Percentiles rank a stretch among this genome's conserved stretches.
These are phyloP conservation scores for Apaloderma vittatum DNA, from an alignment of 2,113 vertebrate species.

Conservation along the genomic window DNA sequence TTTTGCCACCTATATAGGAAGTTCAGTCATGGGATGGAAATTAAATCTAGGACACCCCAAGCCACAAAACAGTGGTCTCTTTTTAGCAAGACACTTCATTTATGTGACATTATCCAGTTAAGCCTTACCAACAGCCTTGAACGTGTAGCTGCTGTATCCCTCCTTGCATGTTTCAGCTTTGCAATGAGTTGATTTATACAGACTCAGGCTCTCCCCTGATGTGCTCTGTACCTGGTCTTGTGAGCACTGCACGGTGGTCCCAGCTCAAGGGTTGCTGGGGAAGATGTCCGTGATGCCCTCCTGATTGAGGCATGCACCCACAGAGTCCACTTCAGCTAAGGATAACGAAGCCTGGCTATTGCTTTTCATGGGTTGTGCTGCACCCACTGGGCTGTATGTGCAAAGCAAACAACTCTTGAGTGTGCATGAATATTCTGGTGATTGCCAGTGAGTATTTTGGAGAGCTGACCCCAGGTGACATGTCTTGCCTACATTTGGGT, in stretches of 20 bases:
- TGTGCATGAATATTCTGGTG: not conserved
- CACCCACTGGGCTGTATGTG: not conserved
- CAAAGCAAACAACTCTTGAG: not conserved
- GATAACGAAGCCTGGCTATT: not conserved
- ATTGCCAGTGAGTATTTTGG: too few species aligned
- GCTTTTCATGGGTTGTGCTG: not conserved
- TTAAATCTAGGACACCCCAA: not conserved
- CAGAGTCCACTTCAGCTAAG: not conserved
- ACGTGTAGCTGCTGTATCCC: not conserved
- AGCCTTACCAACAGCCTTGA: not conserved
- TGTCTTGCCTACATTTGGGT: not conserved
- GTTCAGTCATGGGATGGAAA: not conserved
- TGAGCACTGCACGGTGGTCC: not conserved
- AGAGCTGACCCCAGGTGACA: rapidly evolving
- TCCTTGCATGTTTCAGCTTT: not conserved
- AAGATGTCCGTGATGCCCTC: not conserved
- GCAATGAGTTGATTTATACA: not conserved
- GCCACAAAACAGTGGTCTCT: not conserved
- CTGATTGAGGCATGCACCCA: too few species aligned
- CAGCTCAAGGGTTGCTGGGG: not conserved
- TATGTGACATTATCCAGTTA: not conserved
- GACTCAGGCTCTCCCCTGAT: not conserved
- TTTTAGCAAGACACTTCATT: not conserved
- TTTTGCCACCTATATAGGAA: not conserved
- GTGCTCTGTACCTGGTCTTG: not conserved